Evolutionary conservation across 2,888 invertebrate genomes (phyloP), one percentile per base, ranked within the genome.

Genomic region (Biston stratarius): DNA sequence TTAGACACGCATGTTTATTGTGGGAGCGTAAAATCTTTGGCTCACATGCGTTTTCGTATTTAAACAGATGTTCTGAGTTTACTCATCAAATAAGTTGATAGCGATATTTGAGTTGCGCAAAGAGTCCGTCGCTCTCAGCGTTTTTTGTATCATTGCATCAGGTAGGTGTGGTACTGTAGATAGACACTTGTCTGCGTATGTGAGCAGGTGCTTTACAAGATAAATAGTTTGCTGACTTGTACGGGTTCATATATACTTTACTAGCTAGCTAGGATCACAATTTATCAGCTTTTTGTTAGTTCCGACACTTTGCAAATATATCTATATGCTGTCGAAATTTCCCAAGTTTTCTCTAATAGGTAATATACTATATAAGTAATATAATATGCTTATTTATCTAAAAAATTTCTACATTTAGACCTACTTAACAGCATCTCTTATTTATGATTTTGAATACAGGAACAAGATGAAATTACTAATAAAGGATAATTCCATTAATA

Each of bases 61-160:
- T 85, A 81, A 75, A 83, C 83, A 87, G 84, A 84, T 84, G 82
- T 85, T 86, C 79, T 49, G 44, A 75, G 83, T 89, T 87, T 87
- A 82, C 83, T 82, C 81, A 77, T 74, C 83, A 89, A 87, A 87
- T 78, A 85, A 71, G 74, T 73, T 84, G 59, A 55, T 83, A 80
- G 83, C 79, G 81, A 79, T 79, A 59, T 72, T 83, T 81, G 77
- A 77, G 69, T 87, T 86, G 81, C 83, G 84, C 77, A 84, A 86
- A 83, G 72, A 73, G 69, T 77, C 78, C 67, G 70, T 70, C 62
- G 72, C 66, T 76, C 74, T 75, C 70, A 75, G 67, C 67, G 76
- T 67, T 83, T 81, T 81, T 81, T 81, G 74, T 74, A 75, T 75
- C 65, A 76, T 69, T 76, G 65, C 70, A 73, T 64, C 66, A 69